Base-by-base conservation (phyloP, 2,797 vertebrate species). In the Hafferia zeledoni region DNA sequence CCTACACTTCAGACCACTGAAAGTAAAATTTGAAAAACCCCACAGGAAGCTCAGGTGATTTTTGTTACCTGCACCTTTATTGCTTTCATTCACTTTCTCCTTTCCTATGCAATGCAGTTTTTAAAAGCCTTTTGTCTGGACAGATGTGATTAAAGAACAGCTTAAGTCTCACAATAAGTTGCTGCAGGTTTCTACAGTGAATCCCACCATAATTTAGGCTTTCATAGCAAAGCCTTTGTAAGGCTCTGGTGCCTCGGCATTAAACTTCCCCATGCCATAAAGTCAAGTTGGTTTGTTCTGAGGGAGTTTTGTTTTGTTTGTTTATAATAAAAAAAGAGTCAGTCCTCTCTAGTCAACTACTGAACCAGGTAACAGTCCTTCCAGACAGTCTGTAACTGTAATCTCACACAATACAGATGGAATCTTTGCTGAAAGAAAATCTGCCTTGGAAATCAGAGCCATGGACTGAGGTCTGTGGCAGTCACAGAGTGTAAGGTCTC, bases 141-240 rank as follows among this genome's bases (percentile, higher is more conserved):
- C 23, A 83, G 47, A 81, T 30, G 4, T 35, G 88, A 94, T 70
- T 86, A 81, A 87, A 72, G 55, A 83, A 74, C 71, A 76, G 72
- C 77, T 79, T 79, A 79, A 91, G 64, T 30, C 82, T 61, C 47
- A 30, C 87, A 93, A 2, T 43, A 90, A 85, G 43, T 50, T 90
- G 93, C 63, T 87, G 79, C 65, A 71, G 78, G 89, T 89, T 93
- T 86, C 84, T 81, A 28, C 61, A 86, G 2, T 60, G 76, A 94
- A 94, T 95, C 87, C 88, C 41, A 63, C 33, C 43, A 6, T 60
- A 61, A 74, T 71, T 70, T 57, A 19, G 50, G 61, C 87, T 89
- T 89, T 49, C 25, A 35, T 6, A 93, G 59, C 49, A 89, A 79
- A 63, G 63, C 49, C 74, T 86, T 56, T 46, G 60, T n/a, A 76